These are phyloP conservation scores for Trypoxylon attenuatum DNA, from an alignment of 2,888 invertebrate genomes.

Conservation along the genomic window DNA sequence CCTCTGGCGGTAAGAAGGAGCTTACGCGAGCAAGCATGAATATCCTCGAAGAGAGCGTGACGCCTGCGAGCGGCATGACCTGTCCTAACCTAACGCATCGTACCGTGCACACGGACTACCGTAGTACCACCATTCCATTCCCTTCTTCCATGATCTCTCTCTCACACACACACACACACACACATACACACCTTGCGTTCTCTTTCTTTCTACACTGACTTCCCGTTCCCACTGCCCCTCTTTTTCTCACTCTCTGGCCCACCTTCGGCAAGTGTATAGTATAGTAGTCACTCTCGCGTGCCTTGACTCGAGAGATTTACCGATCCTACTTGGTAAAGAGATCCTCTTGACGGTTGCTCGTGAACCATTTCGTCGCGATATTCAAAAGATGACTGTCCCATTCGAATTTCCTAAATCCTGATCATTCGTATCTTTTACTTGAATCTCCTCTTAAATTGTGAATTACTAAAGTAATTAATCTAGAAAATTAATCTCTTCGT, in stretches of 20 bases:
- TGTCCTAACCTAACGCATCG: slow-evolving; percentile 48
- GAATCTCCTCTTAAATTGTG: too few species aligned
- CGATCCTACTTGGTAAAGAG: too few species aligned
- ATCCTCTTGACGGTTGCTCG: too few species aligned
- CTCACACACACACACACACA: not conserved
- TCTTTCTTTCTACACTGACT: not conserved
- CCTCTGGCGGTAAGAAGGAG: not conserved
- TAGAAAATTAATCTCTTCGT: too few species aligned
- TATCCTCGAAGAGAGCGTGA: slow-evolving; percentile 27
- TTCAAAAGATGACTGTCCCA: too few species aligned
- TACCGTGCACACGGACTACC: slow-evolving; percentile 34
- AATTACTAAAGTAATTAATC: too few species aligned
- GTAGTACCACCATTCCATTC: slow-evolving; percentile 21
- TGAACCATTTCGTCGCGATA: too few species aligned
- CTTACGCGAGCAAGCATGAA: not conserved
- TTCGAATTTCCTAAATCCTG: too few species aligned
- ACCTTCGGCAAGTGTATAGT: too few species aligned
- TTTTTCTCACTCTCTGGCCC: not conserved
- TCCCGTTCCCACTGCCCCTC: not conserved
- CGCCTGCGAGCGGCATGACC: slow-evolving; percentile 43
- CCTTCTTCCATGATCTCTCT: not conserved
- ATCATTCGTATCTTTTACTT: too few species aligned
- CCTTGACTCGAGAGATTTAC: too few species aligned
- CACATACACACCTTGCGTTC: not conserved
- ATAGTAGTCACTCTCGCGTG: too few species aligned